phyloP scores from a whole-genome alignment of 1,140 invertebrate species.

The Helicoverpa zea region DNA sequence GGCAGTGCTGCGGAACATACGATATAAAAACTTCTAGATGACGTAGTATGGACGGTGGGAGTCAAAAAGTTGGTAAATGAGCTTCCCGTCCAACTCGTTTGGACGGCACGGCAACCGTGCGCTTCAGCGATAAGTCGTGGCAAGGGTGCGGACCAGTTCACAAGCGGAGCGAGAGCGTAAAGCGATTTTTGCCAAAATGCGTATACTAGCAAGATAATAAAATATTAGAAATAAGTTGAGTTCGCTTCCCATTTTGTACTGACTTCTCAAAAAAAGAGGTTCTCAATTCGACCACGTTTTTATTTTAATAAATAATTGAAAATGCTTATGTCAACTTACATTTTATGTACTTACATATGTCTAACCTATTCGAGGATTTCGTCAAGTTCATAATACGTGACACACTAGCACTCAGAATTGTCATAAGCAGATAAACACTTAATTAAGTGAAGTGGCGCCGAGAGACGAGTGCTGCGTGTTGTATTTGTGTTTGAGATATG shows the following conservation, averaged over 20 bases:
- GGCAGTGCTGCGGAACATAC: too few relatives aligned
- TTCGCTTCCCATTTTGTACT: too few relatives aligned
- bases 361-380: too few relatives aligned
- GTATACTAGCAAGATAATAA: background rate
- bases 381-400: too few relatives aligned
- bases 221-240: background rate
- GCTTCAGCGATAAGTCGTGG: conserved; percentile 18
- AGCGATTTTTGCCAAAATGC: background rate
- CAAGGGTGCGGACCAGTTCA: background rate
- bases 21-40: too few relatives aligned
- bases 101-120: background rate
- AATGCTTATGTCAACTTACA: too few relatives aligned
- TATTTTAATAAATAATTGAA: too few relatives aligned
- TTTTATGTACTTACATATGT: too few relatives aligned
- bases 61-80: conserved; percentile 34
- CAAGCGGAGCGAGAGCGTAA: background rate
- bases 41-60: conserved; percentile 2
- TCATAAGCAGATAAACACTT: background rate
- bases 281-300: too few relatives aligned
- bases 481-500: background rate
- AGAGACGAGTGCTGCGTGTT: background rate
- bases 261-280: too few relatives aligned
- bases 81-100: conserved; percentile 21
- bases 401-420: background rate
- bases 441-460: background rate